Evolutionary conservation across 2,888 invertebrate species (phyloP), one percentile per base, ranked within the genome.

Genomic region (Abscondita cerata): DNA sequence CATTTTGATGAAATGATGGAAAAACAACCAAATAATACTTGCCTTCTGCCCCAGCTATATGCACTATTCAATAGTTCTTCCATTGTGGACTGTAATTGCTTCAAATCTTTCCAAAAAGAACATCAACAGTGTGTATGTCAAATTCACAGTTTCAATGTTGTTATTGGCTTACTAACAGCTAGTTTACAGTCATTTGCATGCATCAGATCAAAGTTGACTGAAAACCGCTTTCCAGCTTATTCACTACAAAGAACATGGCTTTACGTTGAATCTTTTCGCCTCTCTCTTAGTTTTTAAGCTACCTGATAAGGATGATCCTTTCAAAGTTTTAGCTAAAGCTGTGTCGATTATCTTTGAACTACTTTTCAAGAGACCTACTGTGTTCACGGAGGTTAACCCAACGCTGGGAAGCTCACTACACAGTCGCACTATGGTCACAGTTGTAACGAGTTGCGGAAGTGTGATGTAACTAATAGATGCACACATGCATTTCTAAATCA

Each of bases 331-430:
- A 1, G 82, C 76, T 47, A 89, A 81, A 46, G 78, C 77, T 0
- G 76, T 67, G 19, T n/a, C 78, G 79, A 69, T 85, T 78, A 52
- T 85, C 84, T 4, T 83, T 82, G 52, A 86, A 81, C 15, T 88
- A 82, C 47, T 84, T 81, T 67, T 85, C 85, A 63, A 89, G 78
- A 3, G 84, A 83, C 1, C 83, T 82, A 40, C 88, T 85, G 74
- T 90, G 89, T 65, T 89, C 91, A 76, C 88, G n/a, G 84, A 1
- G 92, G 93, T 55, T 93, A 81, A n/a, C 93, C 93, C 44, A 94
- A 82, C 76, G 92, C 75, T 93, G n/a, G n/a, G 92, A 36, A 94
- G 81, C 81, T 93, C 93, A 73, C 87, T 89, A 34, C 85, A 84
- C 57, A 92, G 83, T 41, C n/a, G 87, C 85, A 11, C 84, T 83